Percentiles rank a stretch among this genome's conserved stretches.
These are phyloP conservation scores for Typhlichthys eigenmanni DNA, from an alignment of 2,797 vertebrate genomes.

Conservation along the genomic window DNA sequence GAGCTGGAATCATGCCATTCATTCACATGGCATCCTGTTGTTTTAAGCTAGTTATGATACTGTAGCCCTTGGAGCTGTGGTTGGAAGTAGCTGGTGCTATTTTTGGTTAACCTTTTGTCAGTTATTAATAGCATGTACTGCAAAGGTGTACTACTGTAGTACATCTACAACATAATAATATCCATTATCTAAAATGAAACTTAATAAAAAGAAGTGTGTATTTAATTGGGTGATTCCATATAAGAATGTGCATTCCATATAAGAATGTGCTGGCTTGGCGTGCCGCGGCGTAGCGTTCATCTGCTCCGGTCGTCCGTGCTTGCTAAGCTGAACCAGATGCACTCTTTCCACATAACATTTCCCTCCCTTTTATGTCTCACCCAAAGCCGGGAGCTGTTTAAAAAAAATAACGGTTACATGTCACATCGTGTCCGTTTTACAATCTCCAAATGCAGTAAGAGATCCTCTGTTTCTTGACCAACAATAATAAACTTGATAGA, in stretches of 20 bases:
- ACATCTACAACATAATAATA: no score
- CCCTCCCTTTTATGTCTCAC: constrained; percentile 64
- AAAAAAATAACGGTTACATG: constrained; percentile 34
- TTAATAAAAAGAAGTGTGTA: no score
- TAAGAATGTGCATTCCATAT: constrained; percentile 65
- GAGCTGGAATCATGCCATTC: constrained; percentile 49
- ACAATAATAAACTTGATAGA: constrained; percentile 21
- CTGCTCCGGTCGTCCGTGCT: constrained; percentile 54
- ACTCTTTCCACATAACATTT: constrained; percentile 72
- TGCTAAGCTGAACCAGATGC: constrained; percentile 76
- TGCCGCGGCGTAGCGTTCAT: constrained; percentile 52
- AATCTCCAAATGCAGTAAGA: constrained; percentile 46
- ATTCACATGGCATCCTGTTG: constrained; percentile 67
- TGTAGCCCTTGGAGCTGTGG: constrained; percentile 47
- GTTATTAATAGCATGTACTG: constrained; percentile 22
- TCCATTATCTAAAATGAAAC: no score
- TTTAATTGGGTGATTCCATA: constrained; percentile 48
- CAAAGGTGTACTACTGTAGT: no score
- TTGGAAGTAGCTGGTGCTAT: constrained; percentile 53
- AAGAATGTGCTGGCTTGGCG: constrained; percentile 63
- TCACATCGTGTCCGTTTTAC: constrained; percentile 66
- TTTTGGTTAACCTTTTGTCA: constrained; percentile 33
- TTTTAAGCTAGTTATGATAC: constrained; percentile 59
- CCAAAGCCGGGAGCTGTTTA: constrained; percentile 38
- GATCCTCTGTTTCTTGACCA: constrained; percentile 38